Base-by-base conservation (phyloP, 1,140 invertebrate genomes). In the Zaprionus inermis region DNA sequence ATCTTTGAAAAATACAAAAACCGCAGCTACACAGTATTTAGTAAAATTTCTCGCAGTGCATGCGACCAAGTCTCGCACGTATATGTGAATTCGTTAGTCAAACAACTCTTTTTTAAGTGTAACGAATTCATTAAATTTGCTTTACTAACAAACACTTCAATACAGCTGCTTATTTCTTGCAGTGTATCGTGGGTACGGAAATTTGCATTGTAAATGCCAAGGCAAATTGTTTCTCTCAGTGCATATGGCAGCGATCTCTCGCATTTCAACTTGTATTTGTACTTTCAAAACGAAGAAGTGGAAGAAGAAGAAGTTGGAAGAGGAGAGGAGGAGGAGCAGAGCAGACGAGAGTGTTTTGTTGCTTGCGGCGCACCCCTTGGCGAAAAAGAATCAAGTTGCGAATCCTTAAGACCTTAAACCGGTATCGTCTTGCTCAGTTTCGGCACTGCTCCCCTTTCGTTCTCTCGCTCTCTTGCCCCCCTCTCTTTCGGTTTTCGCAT, bases 401-500 rank as follows among this genome's bases (percentile, higher is more conserved):
- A 65, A 65, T 65, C 51, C 63, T 65, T 65, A 56, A 56, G 52
- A 55, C 52, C 52, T 46, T 65, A 72, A 72, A 72, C 70, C 70
- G 70, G 70, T 72, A 72, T 72, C 20, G 14, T 12, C 51, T 49
- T 49, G 51, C 51, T 12, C 22, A 16, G 32, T 60, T 49, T 34
- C 30, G 44, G 58, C 22, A 24, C 51, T 49, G 3, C 11, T 14
- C 36, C 44, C 18, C 41, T n/a, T 1, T 2, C 36, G 5, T 12
- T n/a, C 14, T 3, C 36, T 16, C 14, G 5, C 14, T n/a, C 14
- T 7, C 14, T 2, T 5, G 3, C 32, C n/a, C 38, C n/a, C 4
- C 38, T 41, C 38, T 7, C n/a, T 38, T 38, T 38, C 11, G 36
- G 11, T 16, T 63, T n/a, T 49, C 44, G 44, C 44, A 49, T 49